Evolutionary conservation across 2,888 invertebrate genomes (phyloP), one percentile per base, ranked within the genome.

Genomic region (Scaptomyza parva): DNA sequence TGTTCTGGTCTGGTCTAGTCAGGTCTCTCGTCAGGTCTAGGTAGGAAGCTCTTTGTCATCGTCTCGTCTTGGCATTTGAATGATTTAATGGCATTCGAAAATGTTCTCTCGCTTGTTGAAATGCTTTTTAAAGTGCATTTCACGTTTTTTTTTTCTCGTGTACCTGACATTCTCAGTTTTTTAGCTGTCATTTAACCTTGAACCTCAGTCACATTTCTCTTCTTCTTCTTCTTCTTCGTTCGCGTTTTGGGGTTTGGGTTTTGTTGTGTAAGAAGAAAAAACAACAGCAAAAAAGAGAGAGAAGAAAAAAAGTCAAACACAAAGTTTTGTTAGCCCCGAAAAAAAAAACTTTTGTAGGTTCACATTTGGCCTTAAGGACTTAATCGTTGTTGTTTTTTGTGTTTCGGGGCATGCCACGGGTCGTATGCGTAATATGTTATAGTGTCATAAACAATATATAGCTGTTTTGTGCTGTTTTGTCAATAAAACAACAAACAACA

Each of bases 401-500:
- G n/a, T 4, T 48, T 18, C 33, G 39, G 18, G 26, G 59, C 60
- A 43, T 51, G 54, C 18, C 41, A 54, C 59, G 50, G 24, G 24
- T 51, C 50, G 60, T 54, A 67, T 69, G 69, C 58, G 43, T 69
- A 52, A 62, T 58, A 18, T 26, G 17, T 47, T 28, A 20, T 20
- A 35, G 53, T 66, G 48, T 17, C 66, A 43, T 50, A 68, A 66
- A 37, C 43, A 39, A 43, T 30, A 35, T 33, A 17, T 22, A 44
- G 33, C 53, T n/a, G 22, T 26, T 44, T 30, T 28, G 8, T 22
- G 22, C n/a, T 68, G 68, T 68, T 68, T 68, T 47, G 60, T 68
- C 68, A 68, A 68, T 68, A 68, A 68, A 40, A 51, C 39, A 60
- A 51, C 52, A 59, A 67, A 2, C 48, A 67, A 45, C 24, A 14